Evolutionary conservation across 2,888 invertebrate genomes (phyloP).

Genomic region (Drosophila sordidula): DNA sequence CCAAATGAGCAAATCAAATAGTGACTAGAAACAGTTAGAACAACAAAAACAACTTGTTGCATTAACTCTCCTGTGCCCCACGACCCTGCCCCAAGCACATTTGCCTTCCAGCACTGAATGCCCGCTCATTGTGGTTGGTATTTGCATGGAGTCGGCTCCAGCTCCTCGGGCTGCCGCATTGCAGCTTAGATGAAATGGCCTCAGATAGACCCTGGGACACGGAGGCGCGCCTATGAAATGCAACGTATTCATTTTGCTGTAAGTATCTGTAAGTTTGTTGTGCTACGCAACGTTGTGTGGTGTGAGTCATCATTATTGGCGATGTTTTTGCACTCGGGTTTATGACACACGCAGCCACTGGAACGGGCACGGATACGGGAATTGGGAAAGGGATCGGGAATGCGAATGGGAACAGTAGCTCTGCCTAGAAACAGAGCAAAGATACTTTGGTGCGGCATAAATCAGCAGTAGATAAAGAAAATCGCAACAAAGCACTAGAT

Average conservation of each 20-base stretch:
- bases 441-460: constrained; percentile 42
- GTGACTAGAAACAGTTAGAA: constrained; percentile 52
- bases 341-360: constrained; percentile 46
- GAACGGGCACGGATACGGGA: background rate
- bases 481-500: constrained; percentile 52
- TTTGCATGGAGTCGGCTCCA: constrained; percentile 1
- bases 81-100: constrained; percentile 20
- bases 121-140: constrained; percentile 34
- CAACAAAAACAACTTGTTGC: constrained; percentile 63
- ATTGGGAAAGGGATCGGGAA: constrained; percentile 6
- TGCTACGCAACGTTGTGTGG: background rate
- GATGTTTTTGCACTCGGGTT: constrained; percentile 36
- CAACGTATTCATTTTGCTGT: constrained; percentile 47
- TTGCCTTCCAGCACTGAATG: constrained; percentile 46
- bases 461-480: constrained; percentile 63
- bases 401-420: constrained; percentile 9
- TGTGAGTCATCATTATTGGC: constrained; percentile 37
- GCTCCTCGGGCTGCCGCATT: constrained; percentile 46
- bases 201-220: constrained; percentile 50
- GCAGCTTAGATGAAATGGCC: constrained; percentile 70
- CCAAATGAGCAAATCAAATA: constrained; percentile 57
- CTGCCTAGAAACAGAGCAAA: constrained; percentile 29
- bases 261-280: constrained; percentile 28
- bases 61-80: constrained; percentile 9
- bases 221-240: constrained; percentile 34